Percentiles rank a stretch among this genome's conserved stretches.
Conservation (phyloP, 2,888 invertebrate species). For the Taphrorychus bicolor region DNA sequence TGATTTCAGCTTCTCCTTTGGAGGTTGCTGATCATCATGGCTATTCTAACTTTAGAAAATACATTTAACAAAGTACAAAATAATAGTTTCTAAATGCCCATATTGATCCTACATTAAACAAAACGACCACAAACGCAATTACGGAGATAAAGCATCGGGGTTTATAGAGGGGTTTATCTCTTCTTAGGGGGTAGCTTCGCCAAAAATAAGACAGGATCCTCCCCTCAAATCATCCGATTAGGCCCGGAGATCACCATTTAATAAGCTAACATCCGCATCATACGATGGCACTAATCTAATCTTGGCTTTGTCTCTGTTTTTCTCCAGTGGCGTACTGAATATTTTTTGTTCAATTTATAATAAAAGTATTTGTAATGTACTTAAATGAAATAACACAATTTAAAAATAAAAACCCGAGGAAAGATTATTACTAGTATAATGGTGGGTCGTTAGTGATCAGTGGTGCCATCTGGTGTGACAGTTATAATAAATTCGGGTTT, state of each 20-base stretch:
- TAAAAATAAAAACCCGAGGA: too few species aligned
- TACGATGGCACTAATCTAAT: constrained; percentile 57
- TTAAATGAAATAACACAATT: too few species aligned
- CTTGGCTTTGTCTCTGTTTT: constrained; percentile 27
- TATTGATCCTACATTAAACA: too few species aligned
- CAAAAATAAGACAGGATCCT: constrained; percentile 49
- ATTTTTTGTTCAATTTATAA: too few species aligned
- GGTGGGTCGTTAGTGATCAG: not conserved
- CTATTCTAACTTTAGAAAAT: too few species aligned
- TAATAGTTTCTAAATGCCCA: too few species aligned
- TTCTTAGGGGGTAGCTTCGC: constrained; percentile 34
- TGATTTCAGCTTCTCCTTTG: too few species aligned
- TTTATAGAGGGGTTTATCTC: constrained; percentile 32
- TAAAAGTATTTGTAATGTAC: too few species aligned
- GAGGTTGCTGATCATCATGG: too few species aligned
- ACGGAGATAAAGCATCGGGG: constrained; percentile 36
- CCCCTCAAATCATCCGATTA: constrained; percentile 60
- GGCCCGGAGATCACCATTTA: constrained; percentile 58
- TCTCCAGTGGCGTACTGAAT: constrained; percentile 10
- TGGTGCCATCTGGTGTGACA: constrained; percentile 26
- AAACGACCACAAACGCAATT: constrained; percentile 33
- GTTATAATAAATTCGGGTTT: constrained; percentile 29
- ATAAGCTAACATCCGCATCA: constrained; percentile 59
- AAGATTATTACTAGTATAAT: not conserved
- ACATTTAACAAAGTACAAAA: too few species aligned